Evolutionary conservation across 2,797 vertebrate genomes (phyloP), one percentile per base, ranked within the genome.

Genomic region (Naso thynnoides): DNA sequence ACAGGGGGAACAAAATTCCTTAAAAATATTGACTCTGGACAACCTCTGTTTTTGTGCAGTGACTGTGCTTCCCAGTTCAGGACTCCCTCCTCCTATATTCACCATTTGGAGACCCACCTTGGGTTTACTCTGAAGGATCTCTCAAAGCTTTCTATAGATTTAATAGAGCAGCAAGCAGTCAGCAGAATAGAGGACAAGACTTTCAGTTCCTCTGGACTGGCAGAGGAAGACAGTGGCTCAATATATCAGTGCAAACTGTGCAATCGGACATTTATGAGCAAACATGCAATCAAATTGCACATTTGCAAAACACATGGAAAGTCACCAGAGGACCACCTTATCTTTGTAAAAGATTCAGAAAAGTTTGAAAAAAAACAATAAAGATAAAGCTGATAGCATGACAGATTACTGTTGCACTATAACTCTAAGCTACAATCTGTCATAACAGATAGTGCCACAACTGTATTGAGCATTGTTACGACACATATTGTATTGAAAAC

Each of bases 291-390:
- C 90, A 99, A 99, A 95, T 96, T 99, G 95, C 98, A 99, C 94
- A 97, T 99, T 91, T 99, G 98, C 91, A 99, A 99, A 96, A 97
- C 98, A 68, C 98, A 99, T 15, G 97, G 97, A 91, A 99, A 99
- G 94, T 98, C 98, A 71, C 97, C 98, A 2, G 98, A 99, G 93
- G 97, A 98, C 95, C 98, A 99, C 92, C 95, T 99, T 90, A 95
- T 98, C 93, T 99, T 98, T 86, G 97, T 99, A 92, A 97, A 95
- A 73, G 96, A 98, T 94, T 90, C 98, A 91, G 97, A 97, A 88
- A 97, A 96, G 93, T 93, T 96, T 88, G 97, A 98, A 86, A 97
- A 97, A 91, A 97, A 97, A 91, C 95, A 95, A 81, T 98, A 95
- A 96, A 92, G 73, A 79, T 53, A 29, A 82, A 84, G 79, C 83